Evolutionary conservation across 2,797 vertebrate genomes (phyloP).

Genomic region (Acanthurus lineatus): DNA sequence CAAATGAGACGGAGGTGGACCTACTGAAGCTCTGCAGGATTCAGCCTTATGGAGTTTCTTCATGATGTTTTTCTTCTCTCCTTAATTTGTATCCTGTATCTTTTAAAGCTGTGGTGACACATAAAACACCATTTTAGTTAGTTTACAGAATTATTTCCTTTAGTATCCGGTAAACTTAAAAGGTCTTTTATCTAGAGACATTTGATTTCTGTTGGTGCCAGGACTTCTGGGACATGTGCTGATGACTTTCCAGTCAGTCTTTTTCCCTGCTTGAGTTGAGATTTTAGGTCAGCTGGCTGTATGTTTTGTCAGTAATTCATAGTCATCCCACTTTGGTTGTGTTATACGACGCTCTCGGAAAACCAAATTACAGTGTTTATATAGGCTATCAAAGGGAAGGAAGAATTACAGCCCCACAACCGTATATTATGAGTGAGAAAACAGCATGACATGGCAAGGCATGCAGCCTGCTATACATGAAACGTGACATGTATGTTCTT

Average conservation of each 20-base stretch:
- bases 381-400: slow-evolving; percentile 75
- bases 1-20: slow-evolving; percentile 71
- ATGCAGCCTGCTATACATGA: slow-evolving; percentile 49
- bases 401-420: slow-evolving; percentile 75
- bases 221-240: slow-evolving; percentile 29
- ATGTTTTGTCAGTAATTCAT: slow-evolving; percentile 69
- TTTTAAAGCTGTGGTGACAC: slow-evolving; percentile 22
- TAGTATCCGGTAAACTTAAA: slow-evolving; percentile 3
- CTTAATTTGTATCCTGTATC: slow-evolving; percentile 4
- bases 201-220: slow-evolving; percentile 22
- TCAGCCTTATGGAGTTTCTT: slow-evolving; percentile 42
- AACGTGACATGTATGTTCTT: slow-evolving; percentile 59
- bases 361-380: slow-evolving; percentile 82
- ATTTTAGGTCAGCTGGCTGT: slow-evolving; percentile 53
- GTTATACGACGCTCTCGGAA: slow-evolving; percentile 69
- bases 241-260: slow-evolving; percentile 42
- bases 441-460: slow-evolving; percentile 66
- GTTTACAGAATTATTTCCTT: slow-evolving; percentile 10
- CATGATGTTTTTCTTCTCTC: slow-evolving; percentile 29
- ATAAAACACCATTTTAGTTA: slow-evolving; percentile 24
- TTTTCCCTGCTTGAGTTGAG: slow-evolving; percentile 46
- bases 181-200: slow-evolving; percentile 12
- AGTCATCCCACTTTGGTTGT: slow-evolving; percentile 50
- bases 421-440: slow-evolving; percentile 73
- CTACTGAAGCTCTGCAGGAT: slow-evolving; percentile 55